Evolutionary conservation across 2,888 invertebrate species (phyloP), one percentile per base, ranked within the genome.

Genomic region (Agonopterix arenella): DNA sequence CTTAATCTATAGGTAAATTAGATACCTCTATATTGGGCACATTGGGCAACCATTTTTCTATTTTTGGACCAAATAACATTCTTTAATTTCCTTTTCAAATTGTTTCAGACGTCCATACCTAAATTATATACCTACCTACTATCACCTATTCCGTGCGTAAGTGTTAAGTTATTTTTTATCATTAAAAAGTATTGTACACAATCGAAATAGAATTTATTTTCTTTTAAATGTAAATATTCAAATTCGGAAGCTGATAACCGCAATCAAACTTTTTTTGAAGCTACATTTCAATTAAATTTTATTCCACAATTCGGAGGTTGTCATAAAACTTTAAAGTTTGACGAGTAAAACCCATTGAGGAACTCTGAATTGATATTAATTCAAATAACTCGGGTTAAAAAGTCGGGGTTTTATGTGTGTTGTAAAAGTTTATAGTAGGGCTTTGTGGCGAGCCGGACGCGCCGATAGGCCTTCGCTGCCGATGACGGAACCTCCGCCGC

Each of bases 311-410:
- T 79, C 84, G 77, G 84, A 77, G 84, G 76, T 80, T 72, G 80
- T 83, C 85, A 81, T 89, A 89, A 89, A 89, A 86, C 75, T 88
- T 86, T 86, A 89, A 82, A 82, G 84, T 86, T 82, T 79, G 88
- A 89, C 85, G 80, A 86, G 88, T 88, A 80, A 88, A 88, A 83
- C 84, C 89, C 89, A 89, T 88, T 89, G 88, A 89, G 86, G 76
- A 86, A 85, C 84, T 84, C 84, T 79, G 88, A 82, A 88, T 88
- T 85, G 86, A 89, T 88, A 89, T 88, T 86, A 89, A 89, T 89
- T 88, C 89, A 89, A 89, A 89, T 89, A 89, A 88, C 82, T 86
- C 76, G 76, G 89, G 86, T 86, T 86, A 89, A 89, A 89, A 89
- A 89, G 86, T 88, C 88, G 76, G 86, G 86, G 83, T 89, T 89